Percentiles rank a stretch among this genome's conserved stretches.
These are phyloP conservation scores for Puma concolor DNA, from an alignment of 2,113 vertebrate genomes.

Conservation along the genomic window DNA sequence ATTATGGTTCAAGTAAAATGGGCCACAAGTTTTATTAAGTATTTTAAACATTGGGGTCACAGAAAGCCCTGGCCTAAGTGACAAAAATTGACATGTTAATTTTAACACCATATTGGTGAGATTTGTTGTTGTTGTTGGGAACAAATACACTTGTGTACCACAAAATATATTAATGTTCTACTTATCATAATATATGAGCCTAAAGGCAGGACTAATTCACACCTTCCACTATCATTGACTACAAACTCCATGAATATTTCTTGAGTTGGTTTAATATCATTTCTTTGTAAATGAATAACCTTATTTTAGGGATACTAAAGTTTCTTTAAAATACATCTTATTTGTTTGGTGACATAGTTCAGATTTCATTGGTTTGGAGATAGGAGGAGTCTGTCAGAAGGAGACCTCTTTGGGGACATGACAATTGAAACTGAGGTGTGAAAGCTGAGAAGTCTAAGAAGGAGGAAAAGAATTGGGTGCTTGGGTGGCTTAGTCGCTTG, in stretches of 20 bases:
- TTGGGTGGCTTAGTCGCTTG: too few species aligned
- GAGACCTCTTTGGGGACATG: background rate
- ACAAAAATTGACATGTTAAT: background rate
- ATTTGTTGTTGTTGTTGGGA: background rate
- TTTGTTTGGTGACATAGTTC: constrained; percentile 39
- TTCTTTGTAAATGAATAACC: background rate
- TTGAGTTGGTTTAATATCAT: background rate
- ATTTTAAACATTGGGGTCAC: constrained; percentile 13
- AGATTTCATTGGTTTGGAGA: background rate
- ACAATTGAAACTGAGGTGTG: background rate
- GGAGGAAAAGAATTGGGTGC: background rate
- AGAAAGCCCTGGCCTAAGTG: background rate
- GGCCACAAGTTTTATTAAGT: background rate
- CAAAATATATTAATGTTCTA: background rate
- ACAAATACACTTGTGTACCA: background rate
- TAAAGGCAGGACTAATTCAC: background rate
- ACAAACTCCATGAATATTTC: background rate
- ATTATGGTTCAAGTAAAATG: constrained; percentile 16
- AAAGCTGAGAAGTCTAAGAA: constrained; percentile 5
- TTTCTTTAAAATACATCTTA: constrained; percentile 41
- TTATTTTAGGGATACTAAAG: background rate
- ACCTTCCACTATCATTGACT: background rate
- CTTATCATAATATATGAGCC: background rate
- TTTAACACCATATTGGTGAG: background rate
- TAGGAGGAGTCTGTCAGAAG: background rate